A percentile compares a stretch with the other conserved stretches of the same genome.
Evolutionary conservation across 2,113 vertebrate species (phyloP).

Genomic region (Paratilapia polleni): DNA sequence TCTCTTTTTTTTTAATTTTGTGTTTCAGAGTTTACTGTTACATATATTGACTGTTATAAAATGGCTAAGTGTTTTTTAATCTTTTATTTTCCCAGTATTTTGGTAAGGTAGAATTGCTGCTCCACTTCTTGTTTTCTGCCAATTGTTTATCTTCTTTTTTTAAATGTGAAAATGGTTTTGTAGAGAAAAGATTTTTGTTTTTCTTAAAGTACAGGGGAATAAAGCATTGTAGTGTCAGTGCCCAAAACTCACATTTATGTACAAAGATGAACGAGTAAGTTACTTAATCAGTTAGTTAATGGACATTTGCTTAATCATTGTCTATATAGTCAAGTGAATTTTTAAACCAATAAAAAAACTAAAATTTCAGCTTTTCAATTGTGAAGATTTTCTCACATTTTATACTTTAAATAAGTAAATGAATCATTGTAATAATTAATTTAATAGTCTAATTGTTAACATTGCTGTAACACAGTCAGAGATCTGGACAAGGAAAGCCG

Average conservation of each 20-base stretch:
- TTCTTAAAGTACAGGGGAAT: no score
- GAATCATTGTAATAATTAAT: background rate
- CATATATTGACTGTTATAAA: background rate
- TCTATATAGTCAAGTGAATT: background rate
- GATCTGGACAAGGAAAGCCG: background rate
- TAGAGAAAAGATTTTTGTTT: no score
- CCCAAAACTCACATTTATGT: background rate
- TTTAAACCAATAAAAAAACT: background rate
- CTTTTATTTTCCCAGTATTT: background rate
- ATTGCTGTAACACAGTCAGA: background rate
- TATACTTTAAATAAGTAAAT: background rate
- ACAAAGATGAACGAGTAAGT: background rate
- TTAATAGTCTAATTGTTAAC: background rate
- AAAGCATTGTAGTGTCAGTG: background rate
- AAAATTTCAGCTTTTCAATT: background rate
- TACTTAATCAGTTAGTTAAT: background rate
- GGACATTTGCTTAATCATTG: background rate
- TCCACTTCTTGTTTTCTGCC: background rate
- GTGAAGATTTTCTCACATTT: background rate
- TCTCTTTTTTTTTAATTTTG: background rate
- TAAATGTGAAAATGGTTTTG: background rate
- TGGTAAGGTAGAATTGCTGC: background rate
- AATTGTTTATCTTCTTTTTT: background rate
- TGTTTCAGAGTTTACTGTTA: background rate
- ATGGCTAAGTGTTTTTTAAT: background rate